A percentile compares a stretch with the other conserved stretches of the same genome.
phyloP scores from a whole-genome alignment of 2,113 vertebrate genomes.

The Promerops cafer region DNA sequence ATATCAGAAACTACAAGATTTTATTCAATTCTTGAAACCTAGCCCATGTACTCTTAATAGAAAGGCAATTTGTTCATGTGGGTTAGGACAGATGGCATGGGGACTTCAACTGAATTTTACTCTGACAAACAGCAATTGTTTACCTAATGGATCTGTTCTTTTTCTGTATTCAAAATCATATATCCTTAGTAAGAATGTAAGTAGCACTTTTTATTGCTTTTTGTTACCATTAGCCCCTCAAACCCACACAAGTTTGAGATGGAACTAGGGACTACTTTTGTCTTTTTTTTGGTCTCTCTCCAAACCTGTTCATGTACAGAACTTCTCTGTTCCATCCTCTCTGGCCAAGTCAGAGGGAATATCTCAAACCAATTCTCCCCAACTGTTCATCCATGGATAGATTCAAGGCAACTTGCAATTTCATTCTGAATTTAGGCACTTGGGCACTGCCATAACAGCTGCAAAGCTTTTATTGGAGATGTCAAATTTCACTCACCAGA shows the following conservation, averaged over 20 bases:
- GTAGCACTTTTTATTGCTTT: background rate
- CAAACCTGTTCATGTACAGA: background rate
- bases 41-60: background rate
- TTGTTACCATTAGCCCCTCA: background rate
- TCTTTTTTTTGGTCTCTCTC: background rate
- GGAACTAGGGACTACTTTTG: background rate
- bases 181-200: background rate
- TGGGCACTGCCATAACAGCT: background rate
- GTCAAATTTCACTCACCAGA: background rate
- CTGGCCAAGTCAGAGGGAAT: background rate
- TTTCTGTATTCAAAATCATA: background rate
- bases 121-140: background rate
- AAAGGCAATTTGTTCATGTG: constrained; percentile 16
- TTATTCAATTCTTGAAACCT: background rate
- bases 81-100: constrained; percentile 1
- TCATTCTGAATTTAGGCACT: background rate
- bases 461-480: background rate
- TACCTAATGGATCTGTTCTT: background rate
- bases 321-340: background rate
- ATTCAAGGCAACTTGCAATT: background rate
- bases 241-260: background rate
- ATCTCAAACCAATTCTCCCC: background rate
- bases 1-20: background rate
- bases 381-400: background rate
- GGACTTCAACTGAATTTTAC: background rate